Evolutionary conservation across 2,113 vertebrate species (phyloP), one percentile per base, ranked within the genome.

Genomic region (Seriola rivoliana): DNA sequence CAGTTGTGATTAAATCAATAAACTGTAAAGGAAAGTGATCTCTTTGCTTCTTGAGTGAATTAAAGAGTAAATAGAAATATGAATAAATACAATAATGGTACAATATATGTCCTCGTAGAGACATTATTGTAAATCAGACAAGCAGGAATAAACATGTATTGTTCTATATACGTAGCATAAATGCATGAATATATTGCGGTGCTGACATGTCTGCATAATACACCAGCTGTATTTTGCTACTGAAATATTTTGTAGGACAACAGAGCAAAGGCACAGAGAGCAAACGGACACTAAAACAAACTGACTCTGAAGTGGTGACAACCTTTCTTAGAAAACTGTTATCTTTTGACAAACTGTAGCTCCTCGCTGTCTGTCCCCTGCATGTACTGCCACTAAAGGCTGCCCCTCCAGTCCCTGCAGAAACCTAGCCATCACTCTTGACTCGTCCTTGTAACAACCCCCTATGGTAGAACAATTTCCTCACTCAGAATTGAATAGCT

Each of bases 401-500:
- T 70, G 59, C 12, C 29, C 34, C 4, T n/a, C 23, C 7, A n/a
- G 3, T 62, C 2, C 2, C 58, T 80, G 44, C 52, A 63, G n/a
- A 74, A 69, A 81, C 46, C 0, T 0, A 21, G 14, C 42, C 3
- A 4, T 40, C 36, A 72, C 69, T 59, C 42, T 74, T 14, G 10
- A 38, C 72, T 65, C 19, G 5, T 48, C 1, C 32, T 17, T 42
- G 9, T 38, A 38, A 38, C 40, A 36, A 36, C 9, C 54, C 8
- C 7, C 13, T 1, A 25, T 10, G 25, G 36, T 13, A 25, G n/a
- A 62, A 44, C 25, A 63, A 62, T 83, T 75, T 75, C 54, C 34
- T 23, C 65, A 52, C 62, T 76, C 25, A 48, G 25, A 65, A 80
- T 70, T 59, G 21, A 80, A 77, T 69, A 66, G 59, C 44, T 71